Percentiles rank a stretch among this genome's conserved stretches.
Evolutionary conservation across 2,113 vertebrate genomes (phyloP).

Genomic region (Syngnathus scovelli): DNA sequence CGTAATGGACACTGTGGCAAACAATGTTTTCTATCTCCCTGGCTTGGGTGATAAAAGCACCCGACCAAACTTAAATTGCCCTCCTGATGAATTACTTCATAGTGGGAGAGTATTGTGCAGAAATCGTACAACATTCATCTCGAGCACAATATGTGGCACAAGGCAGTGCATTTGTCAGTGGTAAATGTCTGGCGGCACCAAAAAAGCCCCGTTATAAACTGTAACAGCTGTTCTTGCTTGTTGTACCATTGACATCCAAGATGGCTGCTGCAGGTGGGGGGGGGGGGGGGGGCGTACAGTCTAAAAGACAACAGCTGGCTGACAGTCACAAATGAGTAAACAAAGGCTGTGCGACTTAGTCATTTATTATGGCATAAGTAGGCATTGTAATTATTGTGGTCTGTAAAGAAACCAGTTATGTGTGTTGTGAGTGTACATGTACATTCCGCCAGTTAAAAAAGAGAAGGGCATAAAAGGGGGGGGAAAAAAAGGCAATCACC

Average conservation of each 20-base stretch:
- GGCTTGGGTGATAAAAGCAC: slow-evolving; percentile 22
- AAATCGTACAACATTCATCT: slow-evolving; percentile 38
- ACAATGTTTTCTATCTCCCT: slow-evolving; percentile 4
- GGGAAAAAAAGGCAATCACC: slow-evolving; percentile 16
- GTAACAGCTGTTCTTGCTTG: slow-evolving; percentile 37
- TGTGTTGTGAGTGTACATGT: background rate
- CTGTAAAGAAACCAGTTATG: slow-evolving; percentile 18
- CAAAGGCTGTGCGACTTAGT: slow-evolving; percentile 49
- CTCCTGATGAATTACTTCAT: slow-evolving; percentile 31
- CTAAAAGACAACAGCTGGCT: slow-evolving; percentile 52
- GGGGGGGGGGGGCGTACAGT: slow-evolving; percentile 22
- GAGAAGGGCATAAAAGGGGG: background rate
- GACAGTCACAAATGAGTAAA: slow-evolving; percentile 68
- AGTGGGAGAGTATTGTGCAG: slow-evolving; percentile 18
- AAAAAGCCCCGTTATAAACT: slow-evolving; percentile 22
- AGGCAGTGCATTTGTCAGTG: slow-evolving; percentile 22
- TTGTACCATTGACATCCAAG: slow-evolving; percentile 35
- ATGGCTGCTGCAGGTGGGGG: slow-evolving; percentile 41
- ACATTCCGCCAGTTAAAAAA: background rate
- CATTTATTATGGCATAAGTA: slow-evolving; percentile 61
- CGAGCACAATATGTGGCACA: slow-evolving; percentile 26
- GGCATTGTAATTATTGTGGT: slow-evolving; percentile 55
- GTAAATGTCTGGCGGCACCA: slow-evolving; percentile 25
- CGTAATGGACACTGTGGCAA: background rate
- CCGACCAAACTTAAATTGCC: slow-evolving; percentile 16